Evolutionary conservation across 1,140 invertebrate genomes (phyloP).

Genomic region (Conus ventricosus): DNA sequence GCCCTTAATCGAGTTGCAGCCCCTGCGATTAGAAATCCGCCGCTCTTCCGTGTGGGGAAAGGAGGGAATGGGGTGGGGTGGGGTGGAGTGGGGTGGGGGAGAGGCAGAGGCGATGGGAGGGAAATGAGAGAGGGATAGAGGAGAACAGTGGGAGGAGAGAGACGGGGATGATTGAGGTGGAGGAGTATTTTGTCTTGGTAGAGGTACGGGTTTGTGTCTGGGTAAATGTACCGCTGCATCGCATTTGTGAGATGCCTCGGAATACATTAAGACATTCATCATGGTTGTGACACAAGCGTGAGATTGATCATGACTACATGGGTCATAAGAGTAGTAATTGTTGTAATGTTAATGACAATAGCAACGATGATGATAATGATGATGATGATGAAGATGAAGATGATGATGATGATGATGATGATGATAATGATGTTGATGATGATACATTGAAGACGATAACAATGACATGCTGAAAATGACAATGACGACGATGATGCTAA

Average conservation of each 20-base stretch:
- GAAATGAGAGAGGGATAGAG: background rate
- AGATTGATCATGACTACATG: too few relatives aligned
- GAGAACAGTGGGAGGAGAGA: background rate
- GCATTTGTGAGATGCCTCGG: too few relatives aligned
- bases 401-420: background rate
- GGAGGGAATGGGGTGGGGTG: background rate
- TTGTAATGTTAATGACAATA: background rate
- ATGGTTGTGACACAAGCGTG: too few relatives aligned
- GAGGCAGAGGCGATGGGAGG: background rate
- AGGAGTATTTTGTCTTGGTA: background rate
- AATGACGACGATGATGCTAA: background rate
- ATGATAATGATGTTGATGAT: background rate
- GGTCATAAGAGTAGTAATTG: background rate
- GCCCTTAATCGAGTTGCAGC: slow-evolving; percentile 24
- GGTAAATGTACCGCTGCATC: background rate
- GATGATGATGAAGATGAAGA: background rate
- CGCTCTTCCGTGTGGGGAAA: background rate
- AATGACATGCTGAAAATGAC: background rate
- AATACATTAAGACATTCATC: too few relatives aligned
- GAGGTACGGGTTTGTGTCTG: background rate
- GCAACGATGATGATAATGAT: background rate
- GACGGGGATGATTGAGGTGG: background rate
- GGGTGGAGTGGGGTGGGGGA: background rate
- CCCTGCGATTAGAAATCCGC: slow-evolving; percentile 16
- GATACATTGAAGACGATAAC: background rate